A percentile compares a stretch with the other conserved stretches of the same genome.
phyloP scores from a whole-genome alignment of 2,797 vertebrate genomes.

The Orientallactaga sibirica region DNA sequence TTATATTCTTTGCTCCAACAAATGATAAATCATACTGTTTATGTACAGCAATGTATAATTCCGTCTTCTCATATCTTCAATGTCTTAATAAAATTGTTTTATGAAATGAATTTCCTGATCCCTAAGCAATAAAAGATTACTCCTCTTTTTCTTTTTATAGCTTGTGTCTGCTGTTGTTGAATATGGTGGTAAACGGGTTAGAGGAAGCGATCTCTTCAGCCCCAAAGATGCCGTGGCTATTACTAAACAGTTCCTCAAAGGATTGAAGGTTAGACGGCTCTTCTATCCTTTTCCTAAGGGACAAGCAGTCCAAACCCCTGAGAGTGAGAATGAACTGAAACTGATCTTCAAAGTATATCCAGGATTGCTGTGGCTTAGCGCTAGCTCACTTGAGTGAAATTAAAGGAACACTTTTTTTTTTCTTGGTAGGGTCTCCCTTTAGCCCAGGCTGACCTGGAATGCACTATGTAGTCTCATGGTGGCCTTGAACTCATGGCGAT shows the following conservation, averaged over 20 bases:
- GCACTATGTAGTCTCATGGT: too few species aligned
- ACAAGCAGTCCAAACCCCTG: neutral
- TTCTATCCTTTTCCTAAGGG: neutral
- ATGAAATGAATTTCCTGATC: slow-evolving; percentile 21
- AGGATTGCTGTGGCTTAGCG: neutral
- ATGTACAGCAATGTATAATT: neutral
- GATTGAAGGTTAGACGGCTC: slow-evolving; percentile 92
- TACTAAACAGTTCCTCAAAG: slow-evolving; percentile 99
- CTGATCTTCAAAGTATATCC: neutral
- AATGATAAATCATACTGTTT: neutral
- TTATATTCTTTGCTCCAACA: slow-evolving; percentile 3
- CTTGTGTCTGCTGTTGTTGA: slow-evolving; percentile 94
- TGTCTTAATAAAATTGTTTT: slow-evolving; percentile 47
- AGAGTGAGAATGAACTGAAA: neutral
- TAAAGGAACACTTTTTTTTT: neutral
- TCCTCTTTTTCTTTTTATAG: slow-evolving; percentile 84
- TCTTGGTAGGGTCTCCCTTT: too few species aligned
- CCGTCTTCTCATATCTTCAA: slow-evolving; percentile 1
- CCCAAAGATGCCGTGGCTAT: slow-evolving; percentile 96
- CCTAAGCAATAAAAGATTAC: slow-evolving; percentile 50
- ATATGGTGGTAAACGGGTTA: slow-evolving; percentile 95
- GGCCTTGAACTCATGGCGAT: too few species aligned
- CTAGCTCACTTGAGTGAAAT: slow-evolving; percentile 6
- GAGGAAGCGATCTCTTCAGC: slow-evolving; percentile 96
- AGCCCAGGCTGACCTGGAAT: too few species aligned